Conservation (phyloP, 2,113 vertebrate genomes). For the Terrapene triunguis region DNA sequence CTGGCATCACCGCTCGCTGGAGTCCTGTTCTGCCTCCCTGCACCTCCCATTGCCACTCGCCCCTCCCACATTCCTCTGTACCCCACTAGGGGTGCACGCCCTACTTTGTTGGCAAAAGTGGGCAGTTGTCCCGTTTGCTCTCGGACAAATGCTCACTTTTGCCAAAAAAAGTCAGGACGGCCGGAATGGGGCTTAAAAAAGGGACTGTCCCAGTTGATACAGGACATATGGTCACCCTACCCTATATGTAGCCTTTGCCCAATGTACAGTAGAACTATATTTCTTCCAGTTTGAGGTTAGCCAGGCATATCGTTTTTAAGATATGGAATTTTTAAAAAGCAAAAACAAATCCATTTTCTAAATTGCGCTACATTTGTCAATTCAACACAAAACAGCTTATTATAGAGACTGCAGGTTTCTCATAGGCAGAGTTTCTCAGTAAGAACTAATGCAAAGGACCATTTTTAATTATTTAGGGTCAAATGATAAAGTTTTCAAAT, state of each 20-base stretch:
- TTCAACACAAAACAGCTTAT: neutral
- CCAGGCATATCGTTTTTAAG: neutral
- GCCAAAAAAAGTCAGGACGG: no score
- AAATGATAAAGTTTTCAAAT: neutral
- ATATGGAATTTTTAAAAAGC: neutral
- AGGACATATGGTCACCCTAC: neutral
- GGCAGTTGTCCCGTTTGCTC: no score
- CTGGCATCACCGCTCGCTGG: no score
- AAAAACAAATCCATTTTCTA: neutral
- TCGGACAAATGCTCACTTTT: no score
- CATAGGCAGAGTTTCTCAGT: neutral
- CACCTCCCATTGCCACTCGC: no score
- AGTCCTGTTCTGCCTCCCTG: no score
- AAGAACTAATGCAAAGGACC: neutral
- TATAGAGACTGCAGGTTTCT: neutral
- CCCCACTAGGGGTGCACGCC: no score
- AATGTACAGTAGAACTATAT: neutral
- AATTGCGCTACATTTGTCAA: neutral
- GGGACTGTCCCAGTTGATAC: no score
- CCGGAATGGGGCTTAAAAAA: no score
- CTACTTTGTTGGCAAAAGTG: no score
- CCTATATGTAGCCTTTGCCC: neutral
- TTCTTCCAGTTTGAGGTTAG: neutral
- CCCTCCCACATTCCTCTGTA: neutral
- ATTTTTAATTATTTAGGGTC: neutral